Evolutionary conservation across 2,888 invertebrate species (phyloP), one percentile per base, ranked within the genome.

Genomic region (Phymatocera aterrima): DNA sequence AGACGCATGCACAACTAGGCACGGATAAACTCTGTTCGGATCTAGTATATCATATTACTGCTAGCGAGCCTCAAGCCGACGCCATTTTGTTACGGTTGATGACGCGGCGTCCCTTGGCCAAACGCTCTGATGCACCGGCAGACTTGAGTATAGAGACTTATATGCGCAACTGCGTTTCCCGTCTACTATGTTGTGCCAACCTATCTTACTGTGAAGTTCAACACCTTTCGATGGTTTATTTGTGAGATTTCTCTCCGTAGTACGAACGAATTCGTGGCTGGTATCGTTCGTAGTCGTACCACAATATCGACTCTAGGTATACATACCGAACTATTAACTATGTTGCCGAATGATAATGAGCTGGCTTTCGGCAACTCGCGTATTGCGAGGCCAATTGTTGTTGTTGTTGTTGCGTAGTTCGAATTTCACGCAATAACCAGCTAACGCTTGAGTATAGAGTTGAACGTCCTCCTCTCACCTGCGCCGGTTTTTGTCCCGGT

Each of bases 391-490:
- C 28, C 57, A 57, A 57, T 57, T 57, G 57, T n/a, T n/a, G n/a
- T n/a, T n/a, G n/a, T n/a, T n/a, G n/a, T n/a, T n/a, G n/a, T 40
- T 37, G 78, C 70, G 78, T 60, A 68, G 57, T 74, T 70, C 60
- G 74, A 74, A 70, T 72, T 78, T 72, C 60, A 78, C 72, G 60
- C 78, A 78, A n/a, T n/a, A n/a, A 46, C 78, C 65, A 28, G 48
- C 54, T 61, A 78, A 70, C 74, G 74, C 54, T n/a, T n/a, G n/a
- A n/a, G 57, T 57, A 34, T 48, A 72, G 78, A 78, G 78, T 78
- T 78, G 78, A 78, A 78, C 72, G 78, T 78, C 78, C 78, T 78
- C 70, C 78, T 70, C 78, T 78, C 78, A 78, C 78, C 78, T 78
- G 78, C 78, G 78, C 78, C 72, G 78, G 78, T 78, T 78, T 78